phyloP scores from a whole-genome alignment of 2,888 invertebrate genomes.

The Cantharis nigra region DNA sequence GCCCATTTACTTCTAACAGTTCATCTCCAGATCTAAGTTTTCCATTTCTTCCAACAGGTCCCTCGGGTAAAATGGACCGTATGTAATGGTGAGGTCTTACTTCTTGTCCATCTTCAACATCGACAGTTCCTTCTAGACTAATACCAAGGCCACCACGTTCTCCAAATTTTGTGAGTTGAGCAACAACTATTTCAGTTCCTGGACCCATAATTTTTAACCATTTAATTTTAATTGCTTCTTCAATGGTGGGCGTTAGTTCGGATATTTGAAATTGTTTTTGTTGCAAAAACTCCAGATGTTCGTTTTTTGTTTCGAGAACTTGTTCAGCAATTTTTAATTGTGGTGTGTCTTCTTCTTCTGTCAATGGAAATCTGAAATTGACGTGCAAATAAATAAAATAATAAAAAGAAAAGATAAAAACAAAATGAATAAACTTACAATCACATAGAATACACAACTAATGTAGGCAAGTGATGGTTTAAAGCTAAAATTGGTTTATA shows the following conservation, averaged over 20 bases:
- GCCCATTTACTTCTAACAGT: conserved; percentile 90
- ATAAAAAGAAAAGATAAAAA: conserved; percentile 29
- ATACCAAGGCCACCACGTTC: conserved; percentile 96
- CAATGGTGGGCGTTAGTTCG: conserved; percentile 69
- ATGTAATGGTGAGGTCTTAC: conserved; percentile 99
- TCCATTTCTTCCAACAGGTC: conserved; percentile 93
- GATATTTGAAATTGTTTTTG: conserved; percentile 35
- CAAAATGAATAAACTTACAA: conserved; percentile 27
- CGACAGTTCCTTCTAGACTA: conserved; percentile 96
- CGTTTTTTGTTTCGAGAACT: conserved; percentile 48
- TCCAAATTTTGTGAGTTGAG: conserved; percentile 81
- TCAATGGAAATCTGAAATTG: conserved; percentile 55
- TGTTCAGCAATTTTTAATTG: conserved; percentile 43
- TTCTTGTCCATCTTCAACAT: conserved; percentile 95
- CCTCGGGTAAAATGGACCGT: conserved; percentile 94
- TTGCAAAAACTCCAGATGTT: conserved; percentile 44
- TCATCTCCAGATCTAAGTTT: conserved; percentile 93
- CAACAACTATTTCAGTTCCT: conserved; percentile 78
- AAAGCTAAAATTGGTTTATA: conserved; percentile 28
- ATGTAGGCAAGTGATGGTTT: conserved; percentile 31
- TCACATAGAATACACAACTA: conserved; percentile 30
- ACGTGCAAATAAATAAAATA: conserved; percentile 47
- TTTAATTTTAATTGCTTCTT: conserved; percentile 78
- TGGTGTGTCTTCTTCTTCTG: conserved; percentile 49
- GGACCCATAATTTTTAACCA: conserved; percentile 82